These are phyloP conservation scores for Diglossa cyanea DNA, from an alignment of 2,797 vertebrate genomes.

Conservation along the genomic window DNA sequence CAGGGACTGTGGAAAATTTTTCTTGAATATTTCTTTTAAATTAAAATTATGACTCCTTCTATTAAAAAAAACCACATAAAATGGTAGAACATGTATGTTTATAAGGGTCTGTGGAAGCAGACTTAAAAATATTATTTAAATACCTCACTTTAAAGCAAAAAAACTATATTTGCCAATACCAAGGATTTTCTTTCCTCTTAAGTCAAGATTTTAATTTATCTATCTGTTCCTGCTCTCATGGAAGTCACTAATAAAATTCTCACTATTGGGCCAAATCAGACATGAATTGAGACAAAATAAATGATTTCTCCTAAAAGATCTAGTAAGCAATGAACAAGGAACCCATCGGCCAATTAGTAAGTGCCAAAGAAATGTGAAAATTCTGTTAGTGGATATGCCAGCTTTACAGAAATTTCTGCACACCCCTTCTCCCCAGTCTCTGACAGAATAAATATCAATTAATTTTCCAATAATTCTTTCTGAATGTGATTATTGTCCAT, in stretches of 20 bases:
- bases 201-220: not conserved
- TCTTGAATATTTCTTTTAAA: not conserved
- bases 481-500: not conserved
- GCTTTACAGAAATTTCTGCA: not conserved
- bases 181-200: not conserved
- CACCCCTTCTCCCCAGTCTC: accelerated
- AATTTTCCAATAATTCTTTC: not conserved
- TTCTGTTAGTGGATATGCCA: not conserved
- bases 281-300: not conserved
- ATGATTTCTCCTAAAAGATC: not conserved
- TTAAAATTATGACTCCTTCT: not conserved
- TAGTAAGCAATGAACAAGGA: not conserved
- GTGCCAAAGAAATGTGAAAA: not conserved
- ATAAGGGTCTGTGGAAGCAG: not conserved
- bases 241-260: not conserved
- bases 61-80: not conserved
- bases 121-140: not conserved
- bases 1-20: not conserved
- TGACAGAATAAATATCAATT: not conserved
- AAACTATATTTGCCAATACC: not conserved
- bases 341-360: not conserved
- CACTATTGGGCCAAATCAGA: not conserved
- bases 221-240: not conserved
- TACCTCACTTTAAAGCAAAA: not conserved
- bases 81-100: not conserved